phyloP scores from a whole-genome alignment of 2,888 invertebrate species.

The Coremacera marginata region DNA sequence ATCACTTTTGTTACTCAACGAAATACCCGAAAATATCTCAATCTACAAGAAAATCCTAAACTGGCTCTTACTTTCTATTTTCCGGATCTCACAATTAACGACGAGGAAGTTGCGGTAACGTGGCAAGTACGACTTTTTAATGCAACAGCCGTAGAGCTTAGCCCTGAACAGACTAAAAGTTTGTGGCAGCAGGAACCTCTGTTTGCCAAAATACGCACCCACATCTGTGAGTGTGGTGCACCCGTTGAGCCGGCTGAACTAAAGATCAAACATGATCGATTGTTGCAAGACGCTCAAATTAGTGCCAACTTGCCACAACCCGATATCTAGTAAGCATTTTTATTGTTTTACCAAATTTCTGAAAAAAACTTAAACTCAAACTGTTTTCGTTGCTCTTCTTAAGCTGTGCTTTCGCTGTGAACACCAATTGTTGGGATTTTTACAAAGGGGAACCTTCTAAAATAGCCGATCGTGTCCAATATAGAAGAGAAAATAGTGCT shows the following conservation, averaged over 20 bases:
- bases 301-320: constrained; percentile 54
- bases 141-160: constrained; percentile 60
- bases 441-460: constrained; percentile 55
- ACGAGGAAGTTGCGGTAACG: background rate
- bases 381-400: background rate
- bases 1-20: constrained; percentile 62
- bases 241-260: constrained; percentile 54
- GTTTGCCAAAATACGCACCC: constrained; percentile 58
- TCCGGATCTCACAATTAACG: constrained; percentile 38
- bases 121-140: constrained; percentile 63
- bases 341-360: background rate
- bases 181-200: constrained; percentile 60
- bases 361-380: constrained; percentile 6
- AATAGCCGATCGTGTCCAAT: constrained; percentile 65
- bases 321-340: constrained; percentile 56
- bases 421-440: constrained; percentile 62
- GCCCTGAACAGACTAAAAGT: constrained; percentile 49
- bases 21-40: constrained; percentile 60
- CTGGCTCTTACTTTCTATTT: constrained; percentile 56
- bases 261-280: constrained; percentile 53
- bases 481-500: constrained; percentile 47
- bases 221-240: constrained; percentile 61
- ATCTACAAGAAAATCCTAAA: constrained; percentile 58
- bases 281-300: constrained; percentile 50
- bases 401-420: constrained; percentile 64